Base-by-base conservation (phyloP, 2,113 vertebrate species). In the Pseudopodoces humilis region DNA sequence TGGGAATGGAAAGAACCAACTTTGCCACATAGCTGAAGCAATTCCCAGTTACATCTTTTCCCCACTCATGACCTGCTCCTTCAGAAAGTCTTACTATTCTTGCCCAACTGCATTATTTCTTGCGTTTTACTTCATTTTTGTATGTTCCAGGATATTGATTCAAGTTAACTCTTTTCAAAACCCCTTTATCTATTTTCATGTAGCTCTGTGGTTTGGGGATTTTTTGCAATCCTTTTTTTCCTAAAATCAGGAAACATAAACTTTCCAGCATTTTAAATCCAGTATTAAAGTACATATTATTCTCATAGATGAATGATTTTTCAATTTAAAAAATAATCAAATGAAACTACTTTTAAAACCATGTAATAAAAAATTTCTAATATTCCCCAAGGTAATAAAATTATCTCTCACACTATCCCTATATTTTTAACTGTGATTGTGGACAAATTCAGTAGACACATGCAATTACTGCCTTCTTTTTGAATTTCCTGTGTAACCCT, bases 351-450 rank as follows among this genome's bases (percentile, higher is more conserved):
- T 62, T 74, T 41, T n/a, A 28, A 70, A 88, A 46, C 5, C 7
- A 31, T 8, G 1, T 53, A 49, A 63, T 50, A 46, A 86, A 67
- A 58, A 15, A 5, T 4, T 37, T n/a, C 23, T 39, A 31, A 39
- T 80, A 24, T 64, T 64, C 9, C 8, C 6, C 39, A 59, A 68
- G 23, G 22, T 12, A 64, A 50, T 71, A 55, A 49, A 85, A 50
- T 17, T 39, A 31, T 20, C 15, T 56, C 63, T 9, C 1, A 2
- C 2, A 7, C 1, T 56, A 6, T 33, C 22, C 13, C 8, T 86
- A 4, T 55, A 55, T 62, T 86, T 71, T 46, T 10, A 62, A 15
- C 3, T 50, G 11, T 76, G 30, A 30, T 23, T 59, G 24, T 19
- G 52, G 25, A 77, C 27, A 76, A 91, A 56, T 43, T 15, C 27